Base-by-base conservation (phyloP, 2,797 vertebrate genomes). In the Paratrypauchen microcephalus region DNA sequence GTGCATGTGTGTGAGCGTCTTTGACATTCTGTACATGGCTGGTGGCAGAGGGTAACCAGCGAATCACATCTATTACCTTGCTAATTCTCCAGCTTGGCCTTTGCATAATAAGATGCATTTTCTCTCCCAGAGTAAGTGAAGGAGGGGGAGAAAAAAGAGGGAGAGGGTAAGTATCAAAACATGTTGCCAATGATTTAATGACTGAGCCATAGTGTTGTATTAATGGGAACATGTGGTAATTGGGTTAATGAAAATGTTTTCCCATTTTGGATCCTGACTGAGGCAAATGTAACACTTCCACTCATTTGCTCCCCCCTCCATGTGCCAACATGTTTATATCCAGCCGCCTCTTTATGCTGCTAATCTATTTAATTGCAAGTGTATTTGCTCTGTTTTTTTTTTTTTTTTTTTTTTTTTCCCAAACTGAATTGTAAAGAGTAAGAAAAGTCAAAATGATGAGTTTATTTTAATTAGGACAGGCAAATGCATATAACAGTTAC, bases 31-130 rank as follows among this genome's bases (percentile, higher is more conserved):
- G 78, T 75, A 79, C 86, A 78, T 81, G 84, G 55, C 74, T 75
- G 69, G 83, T 67, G 80, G 78, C 83, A 75, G 85, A 86, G 85
- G 86, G 88, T 88, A 88, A 87, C 75, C 85, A 86, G 89, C 86
- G 79, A 86, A 88, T 91, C 90, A 87, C 88, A 91, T 90, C 87
- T 88, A 87, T 89, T 89, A 89, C 87, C 70, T 85, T 85, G 84
- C 84, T 90, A 88, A 90, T 92, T 89, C 88, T 84, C 77, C 85
- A 83, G 87, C 88, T 85, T 87, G 87, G 87, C 88, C 87, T 89
- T 82, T 86, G 85, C 86, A 90, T 92, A 89, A 91, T 87, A 88
- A 86, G 83, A 87, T 83, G 80, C 75, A 78, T 86, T 88, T 86
- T 79, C 80, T 85, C 69, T 23, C 55, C 52, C 59, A 64, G 58